A percentile compares a stretch with the other conserved stretches of the same genome.
Conservation (phyloP, 2,888 invertebrate genomes). For the Aproaerema taeniolella region DNA sequence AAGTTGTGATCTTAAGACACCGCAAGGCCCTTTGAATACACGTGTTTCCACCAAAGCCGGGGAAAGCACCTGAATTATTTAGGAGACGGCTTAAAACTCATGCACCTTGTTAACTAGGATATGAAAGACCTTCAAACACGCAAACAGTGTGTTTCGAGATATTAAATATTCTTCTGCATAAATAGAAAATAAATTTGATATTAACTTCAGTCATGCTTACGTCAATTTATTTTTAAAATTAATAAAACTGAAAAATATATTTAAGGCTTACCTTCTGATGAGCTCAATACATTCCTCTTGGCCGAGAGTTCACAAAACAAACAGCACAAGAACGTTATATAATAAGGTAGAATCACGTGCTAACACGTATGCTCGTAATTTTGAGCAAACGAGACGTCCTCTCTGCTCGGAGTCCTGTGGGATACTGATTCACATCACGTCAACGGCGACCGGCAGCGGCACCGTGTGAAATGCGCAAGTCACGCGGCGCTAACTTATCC, state of each 20-base stretch:
- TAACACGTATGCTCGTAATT: constrained; percentile 43
- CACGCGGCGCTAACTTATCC: constrained; percentile 62
- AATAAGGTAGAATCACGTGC: constrained; percentile 48
- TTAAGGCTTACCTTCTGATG: constrained; percentile 13
- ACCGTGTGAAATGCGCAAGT: constrained; percentile 72
- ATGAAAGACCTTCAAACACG: constrained; percentile 2
- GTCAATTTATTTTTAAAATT: background rate
- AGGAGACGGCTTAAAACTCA: constrained; percentile 22
- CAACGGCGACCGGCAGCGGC: constrained; percentile 41
- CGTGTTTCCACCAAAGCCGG: constrained; percentile 5
- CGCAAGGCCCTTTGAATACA: constrained; percentile 9
- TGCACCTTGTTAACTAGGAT: constrained; percentile 24
- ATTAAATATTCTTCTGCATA: too few relatives aligned
- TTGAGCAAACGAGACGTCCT: constrained; percentile 33
- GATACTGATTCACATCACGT: constrained; percentile 57
- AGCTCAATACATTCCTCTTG: constrained; percentile 9
- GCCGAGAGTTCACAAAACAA: constrained; percentile 52
- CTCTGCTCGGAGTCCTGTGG: constrained; percentile 31
- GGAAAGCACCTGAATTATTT: constrained; percentile 27
- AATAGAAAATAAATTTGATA: constrained; percentile 10
- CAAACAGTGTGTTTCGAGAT: too few relatives aligned
- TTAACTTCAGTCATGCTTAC: background rate
- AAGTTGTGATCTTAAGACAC: constrained; percentile 5
- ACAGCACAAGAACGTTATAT: constrained; percentile 61
- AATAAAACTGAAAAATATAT: too few relatives aligned